Percentiles rank a stretch among this genome's conserved stretches.
These are phyloP conservation scores for Dinoponera quadriceps DNA, from an alignment of 1,140 invertebrate species.

Conservation along the genomic window DNA sequence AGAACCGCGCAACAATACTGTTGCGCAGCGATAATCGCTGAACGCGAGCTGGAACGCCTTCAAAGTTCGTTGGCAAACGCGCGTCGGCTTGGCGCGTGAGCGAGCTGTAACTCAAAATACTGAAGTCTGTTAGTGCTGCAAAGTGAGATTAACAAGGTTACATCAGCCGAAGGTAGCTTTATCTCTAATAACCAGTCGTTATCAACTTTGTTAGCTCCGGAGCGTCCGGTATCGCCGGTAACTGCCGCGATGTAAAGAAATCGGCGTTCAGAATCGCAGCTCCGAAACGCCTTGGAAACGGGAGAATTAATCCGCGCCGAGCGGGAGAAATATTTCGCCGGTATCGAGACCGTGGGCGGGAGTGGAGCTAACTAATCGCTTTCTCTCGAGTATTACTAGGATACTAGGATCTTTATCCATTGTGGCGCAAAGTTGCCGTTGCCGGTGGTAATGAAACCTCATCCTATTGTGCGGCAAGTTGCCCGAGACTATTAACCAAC, in stretches of 20 bases:
- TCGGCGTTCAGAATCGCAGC: background rate
- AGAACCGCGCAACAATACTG: background rate
- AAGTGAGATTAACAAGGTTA: constrained; percentile 12
- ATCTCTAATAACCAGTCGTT: constrained; percentile 20
- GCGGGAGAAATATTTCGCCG: background rate
- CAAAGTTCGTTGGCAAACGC: background rate
- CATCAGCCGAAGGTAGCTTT: background rate
- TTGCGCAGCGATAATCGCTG: constrained; percentile 42
- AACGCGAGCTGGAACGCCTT: constrained; percentile 4
- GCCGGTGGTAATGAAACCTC: constrained; percentile 42
- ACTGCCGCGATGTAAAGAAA: background rate
- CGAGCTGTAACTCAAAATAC: background rate
- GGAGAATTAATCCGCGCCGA: constrained; percentile 1
- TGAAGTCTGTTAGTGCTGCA: background rate
- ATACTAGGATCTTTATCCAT: constrained; percentile 51
- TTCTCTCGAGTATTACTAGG: constrained; percentile 43
- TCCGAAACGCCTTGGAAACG: no score
- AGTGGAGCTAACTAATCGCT: constrained; percentile 34
- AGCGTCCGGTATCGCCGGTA: background rate
- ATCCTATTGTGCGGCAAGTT: constrained; percentile 44
- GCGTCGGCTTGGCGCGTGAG: constrained; percentile 2
- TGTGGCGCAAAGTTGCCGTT: constrained; percentile 33
- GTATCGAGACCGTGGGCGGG: background rate
- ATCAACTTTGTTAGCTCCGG: background rate
- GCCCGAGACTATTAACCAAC: constrained; percentile 53